Percentiles rank a stretch among this genome's conserved stretches.
phyloP scores from a whole-genome alignment of 2,113 vertebrate species.

The Malurus cyaneus region DNA sequence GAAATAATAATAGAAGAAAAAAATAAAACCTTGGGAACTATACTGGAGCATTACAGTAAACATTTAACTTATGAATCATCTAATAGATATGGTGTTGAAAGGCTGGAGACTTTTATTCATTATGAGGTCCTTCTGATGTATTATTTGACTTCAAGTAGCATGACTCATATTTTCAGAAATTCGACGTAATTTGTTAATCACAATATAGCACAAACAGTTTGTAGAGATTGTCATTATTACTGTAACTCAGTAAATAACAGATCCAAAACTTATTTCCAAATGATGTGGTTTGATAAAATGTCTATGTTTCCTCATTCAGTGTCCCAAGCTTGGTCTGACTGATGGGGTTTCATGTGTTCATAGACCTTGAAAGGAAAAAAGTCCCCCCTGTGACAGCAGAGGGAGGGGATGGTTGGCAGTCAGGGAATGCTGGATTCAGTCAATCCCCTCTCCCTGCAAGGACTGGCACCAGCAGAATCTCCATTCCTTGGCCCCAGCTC shows the following conservation, averaged over 20 bases:
- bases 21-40: background rate
- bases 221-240: background rate
- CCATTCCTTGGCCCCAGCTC: background rate
- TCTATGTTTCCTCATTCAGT: background rate
- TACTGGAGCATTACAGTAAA: background rate
- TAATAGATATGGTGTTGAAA: background rate
- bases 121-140: background rate
- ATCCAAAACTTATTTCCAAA: background rate
- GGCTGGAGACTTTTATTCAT: background rate
- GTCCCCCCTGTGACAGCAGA: fast-evolving
- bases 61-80: background rate
- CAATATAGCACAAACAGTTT: background rate
- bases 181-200: background rate
- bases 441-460: background rate
- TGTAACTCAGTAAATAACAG: background rate
- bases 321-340: background rate
- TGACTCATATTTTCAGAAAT: background rate
- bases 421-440: background rate
- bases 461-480: background rate
- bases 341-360: background rate
- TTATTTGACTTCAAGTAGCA: background rate
- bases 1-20: background rate
- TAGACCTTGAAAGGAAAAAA: background rate
- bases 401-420: background rate
- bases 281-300: background rate